Evolutionary conservation across 2,888 invertebrate species (phyloP).

Genomic region (Spilarctia lutea): DNA sequence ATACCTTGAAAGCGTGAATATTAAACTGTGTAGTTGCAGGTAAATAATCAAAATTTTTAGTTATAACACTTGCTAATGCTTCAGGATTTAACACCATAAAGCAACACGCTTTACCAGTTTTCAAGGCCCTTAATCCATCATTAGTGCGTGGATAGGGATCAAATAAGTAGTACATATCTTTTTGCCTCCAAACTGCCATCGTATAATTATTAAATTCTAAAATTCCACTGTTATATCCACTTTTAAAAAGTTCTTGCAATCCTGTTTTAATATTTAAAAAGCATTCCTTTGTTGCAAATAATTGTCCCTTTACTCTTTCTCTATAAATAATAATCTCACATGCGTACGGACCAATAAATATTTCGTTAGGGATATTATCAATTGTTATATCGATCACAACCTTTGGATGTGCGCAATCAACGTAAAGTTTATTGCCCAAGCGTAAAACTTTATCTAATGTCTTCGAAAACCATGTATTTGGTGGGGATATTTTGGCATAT

Average conservation of each 20-base stretch:
- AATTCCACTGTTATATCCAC: constrained; percentile 81
- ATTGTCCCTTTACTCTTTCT: constrained; percentile 80
- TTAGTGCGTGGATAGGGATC: constrained; percentile 88
- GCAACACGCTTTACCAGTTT: constrained; percentile 87
- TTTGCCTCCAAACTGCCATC: constrained; percentile 88
- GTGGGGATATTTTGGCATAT: constrained; percentile 88
- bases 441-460: constrained; percentile 87
- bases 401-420: constrained; percentile 83
- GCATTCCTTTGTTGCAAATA: constrained; percentile 83
- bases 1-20: constrained; percentile 88
- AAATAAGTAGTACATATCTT: constrained; percentile 88
- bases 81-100: constrained; percentile 87
- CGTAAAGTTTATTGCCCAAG: constrained; percentile 86
- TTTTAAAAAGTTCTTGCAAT: constrained; percentile 82
- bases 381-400: constrained; percentile 80
- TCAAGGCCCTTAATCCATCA: constrained; percentile 83
- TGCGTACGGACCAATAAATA: constrained; percentile 85
- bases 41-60: constrained; percentile 83
- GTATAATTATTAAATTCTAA: constrained; percentile 87
- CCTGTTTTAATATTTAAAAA: constrained; percentile 80
- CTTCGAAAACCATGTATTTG: constrained; percentile 86
- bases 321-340: constrained; percentile 87
- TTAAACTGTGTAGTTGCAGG: constrained; percentile 81
- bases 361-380: constrained; percentile 86
- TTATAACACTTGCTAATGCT: constrained; percentile 84